These are phyloP conservation scores for Scaptodrosophila latifasciaeformis DNA, from an alignment of 2,888 invertebrate genomes.

Conservation along the genomic window DNA sequence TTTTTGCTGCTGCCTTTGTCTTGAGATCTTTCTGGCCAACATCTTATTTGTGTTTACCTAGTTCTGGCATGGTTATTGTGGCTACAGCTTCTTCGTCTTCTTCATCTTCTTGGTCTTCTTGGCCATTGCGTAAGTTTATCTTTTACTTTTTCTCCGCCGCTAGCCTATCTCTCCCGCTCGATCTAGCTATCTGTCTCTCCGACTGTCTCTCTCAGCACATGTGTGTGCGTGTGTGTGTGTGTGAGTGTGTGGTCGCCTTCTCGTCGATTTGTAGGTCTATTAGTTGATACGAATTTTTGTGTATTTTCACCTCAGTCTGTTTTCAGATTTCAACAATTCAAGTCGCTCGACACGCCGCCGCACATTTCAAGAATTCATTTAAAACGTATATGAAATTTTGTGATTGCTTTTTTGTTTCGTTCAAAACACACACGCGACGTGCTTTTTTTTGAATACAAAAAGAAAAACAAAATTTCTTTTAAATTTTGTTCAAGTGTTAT, in stretches of 20 bases:
- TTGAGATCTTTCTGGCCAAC: too few relatives aligned
- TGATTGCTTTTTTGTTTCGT: too few relatives aligned
- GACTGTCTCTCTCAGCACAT: conserved; percentile 17
- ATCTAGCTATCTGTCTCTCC: conserved; percentile 5
- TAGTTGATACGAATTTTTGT: conserved; percentile 59
- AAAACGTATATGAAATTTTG: too few relatives aligned
- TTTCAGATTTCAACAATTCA: conserved; percentile 68
- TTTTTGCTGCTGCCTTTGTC: neutral
- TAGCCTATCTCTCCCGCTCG: conserved; percentile 11
- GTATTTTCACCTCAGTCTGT: conserved; percentile 69
- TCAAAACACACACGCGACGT: too few relatives aligned
- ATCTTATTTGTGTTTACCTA: neutral
- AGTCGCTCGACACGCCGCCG: conserved; percentile 38
- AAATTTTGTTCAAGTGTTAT: too few relatives aligned
- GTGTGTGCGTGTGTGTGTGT: conserved; percentile 11
- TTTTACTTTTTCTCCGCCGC: conserved; percentile 23
- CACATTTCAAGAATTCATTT: neutral
- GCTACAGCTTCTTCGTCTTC: conserved; percentile 23
- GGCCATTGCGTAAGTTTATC: conserved; percentile 62
- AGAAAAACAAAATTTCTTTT: too few relatives aligned
- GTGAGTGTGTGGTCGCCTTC: conserved; percentile 30
- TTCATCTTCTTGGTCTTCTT: conserved; percentile 30
- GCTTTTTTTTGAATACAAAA: too few relatives aligned
- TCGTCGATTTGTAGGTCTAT: conserved; percentile 50
- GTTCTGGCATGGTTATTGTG: neutral